A percentile compares a stretch with the other conserved stretches of the same genome.
Conservation (phyloP, 2,888 invertebrate species). For the Ormyrus labotus region DNA sequence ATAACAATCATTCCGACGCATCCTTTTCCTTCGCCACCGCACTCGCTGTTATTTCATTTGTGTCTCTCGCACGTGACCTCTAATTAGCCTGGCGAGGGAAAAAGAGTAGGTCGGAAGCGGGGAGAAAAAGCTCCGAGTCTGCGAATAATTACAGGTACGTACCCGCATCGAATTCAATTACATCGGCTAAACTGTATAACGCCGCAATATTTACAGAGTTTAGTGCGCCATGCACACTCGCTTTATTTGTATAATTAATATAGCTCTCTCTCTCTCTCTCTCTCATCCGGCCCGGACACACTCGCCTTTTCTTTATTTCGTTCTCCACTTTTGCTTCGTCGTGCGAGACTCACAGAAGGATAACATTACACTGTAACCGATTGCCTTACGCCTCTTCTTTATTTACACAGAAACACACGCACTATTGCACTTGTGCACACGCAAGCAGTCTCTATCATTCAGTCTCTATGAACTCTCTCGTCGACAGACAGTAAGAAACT, state of each 20-base stretch:
- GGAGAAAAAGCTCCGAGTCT: background rate
- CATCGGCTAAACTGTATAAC: slow-evolving; percentile 14
- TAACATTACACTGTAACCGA: slow-evolving; percentile 44
- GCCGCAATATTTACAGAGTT: slow-evolving; percentile 63
- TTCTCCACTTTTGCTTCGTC: slow-evolving; percentile 50
- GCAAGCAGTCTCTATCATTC: slow-evolving; percentile 52
- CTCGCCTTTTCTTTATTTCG: slow-evolving; percentile 54
- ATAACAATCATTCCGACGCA: slow-evolving; percentile 54
- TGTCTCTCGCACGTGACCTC: background rate
- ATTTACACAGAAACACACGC: slow-evolving; percentile 55
- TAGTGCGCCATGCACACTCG: slow-evolving; percentile 61
- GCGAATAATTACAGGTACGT: slow-evolving; percentile 5
- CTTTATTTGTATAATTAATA: slow-evolving; percentile 37
- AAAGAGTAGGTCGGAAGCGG: background rate
- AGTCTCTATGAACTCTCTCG: slow-evolving; percentile 52
- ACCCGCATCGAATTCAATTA: slow-evolving; percentile 17
- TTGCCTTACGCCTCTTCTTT: slow-evolving; percentile 27
- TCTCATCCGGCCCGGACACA: slow-evolving; percentile 44
- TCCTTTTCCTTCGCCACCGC: slow-evolving; percentile 21
- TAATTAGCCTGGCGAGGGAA: background rate
- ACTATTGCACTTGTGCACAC: slow-evolving; percentile 51
- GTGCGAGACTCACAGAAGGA: slow-evolving; percentile 46
- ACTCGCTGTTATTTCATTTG: no score
- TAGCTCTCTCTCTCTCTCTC: background rate
- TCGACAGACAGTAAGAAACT: background rate